These are phyloP conservation scores for Danio tinwini DNA, from an alignment of 2,797 vertebrate genomes.

Conservation along the genomic window DNA sequence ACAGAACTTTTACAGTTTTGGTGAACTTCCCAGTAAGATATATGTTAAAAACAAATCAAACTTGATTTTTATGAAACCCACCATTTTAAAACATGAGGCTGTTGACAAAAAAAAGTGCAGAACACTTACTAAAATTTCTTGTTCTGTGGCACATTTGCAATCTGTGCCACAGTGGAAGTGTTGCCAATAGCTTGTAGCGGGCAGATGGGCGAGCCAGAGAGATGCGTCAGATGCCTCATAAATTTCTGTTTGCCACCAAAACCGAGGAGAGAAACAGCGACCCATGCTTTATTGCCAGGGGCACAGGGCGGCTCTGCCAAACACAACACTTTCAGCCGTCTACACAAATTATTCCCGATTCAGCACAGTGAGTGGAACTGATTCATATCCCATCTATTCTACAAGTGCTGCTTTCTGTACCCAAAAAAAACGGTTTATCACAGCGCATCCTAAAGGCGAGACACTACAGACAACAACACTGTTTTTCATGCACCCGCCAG, in stretches of 20 bases:
- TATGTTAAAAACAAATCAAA: conserved; percentile 2
- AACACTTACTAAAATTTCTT: conserved; percentile 71
- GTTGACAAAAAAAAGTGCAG: conserved; percentile 60
- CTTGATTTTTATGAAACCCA: not conserved
- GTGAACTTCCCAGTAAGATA: not conserved
- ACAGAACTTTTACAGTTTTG: conserved; percentile 1
- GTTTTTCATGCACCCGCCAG: too few relatives aligned
- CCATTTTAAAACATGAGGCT: conserved; percentile 60
- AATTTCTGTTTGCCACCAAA: conserved; percentile 74
- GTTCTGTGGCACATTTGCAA: conserved; percentile 81
- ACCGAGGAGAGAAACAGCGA: conserved; percentile 69
- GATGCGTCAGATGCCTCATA: conserved; percentile 80
- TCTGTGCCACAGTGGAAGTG: conserved; percentile 69
- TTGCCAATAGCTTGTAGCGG: conserved; percentile 74
- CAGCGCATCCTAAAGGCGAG: conserved; percentile 23
- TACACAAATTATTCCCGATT: conserved; percentile 63
- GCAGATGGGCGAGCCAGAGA: conserved; percentile 79
- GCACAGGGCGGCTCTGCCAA: conserved; percentile 68
- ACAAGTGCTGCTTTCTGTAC: not conserved
- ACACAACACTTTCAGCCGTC: conserved; percentile 69
- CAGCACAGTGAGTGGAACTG: conserved; percentile 50
- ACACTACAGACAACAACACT: too few relatives aligned
- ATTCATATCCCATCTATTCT: conserved; percentile 45
- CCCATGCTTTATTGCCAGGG: conserved; percentile 70
- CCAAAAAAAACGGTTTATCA: conserved; percentile 37